Percentiles rank a stretch among this genome's conserved stretches.
These are phyloP conservation scores for Tetramorium bicarinatum DNA, from an alignment of 2,888 invertebrate genomes.

Conservation along the genomic window DNA sequence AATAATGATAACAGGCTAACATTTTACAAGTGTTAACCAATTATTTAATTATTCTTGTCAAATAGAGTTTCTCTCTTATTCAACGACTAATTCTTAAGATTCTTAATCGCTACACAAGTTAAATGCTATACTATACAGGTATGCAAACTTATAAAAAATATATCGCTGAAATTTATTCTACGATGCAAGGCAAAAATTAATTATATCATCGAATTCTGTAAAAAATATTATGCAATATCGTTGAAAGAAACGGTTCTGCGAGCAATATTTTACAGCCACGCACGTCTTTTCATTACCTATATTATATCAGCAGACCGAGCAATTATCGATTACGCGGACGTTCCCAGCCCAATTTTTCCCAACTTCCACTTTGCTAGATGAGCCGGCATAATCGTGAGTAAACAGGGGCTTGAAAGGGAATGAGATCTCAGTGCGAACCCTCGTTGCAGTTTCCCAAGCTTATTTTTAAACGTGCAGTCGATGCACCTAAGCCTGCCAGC, in stretches of 20 bases:
- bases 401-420: background rate
- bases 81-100: background rate
- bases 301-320: background rate
- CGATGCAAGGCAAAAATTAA: background rate
- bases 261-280: background rate
- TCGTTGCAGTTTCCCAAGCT: background rate
- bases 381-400: background rate
- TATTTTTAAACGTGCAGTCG: slow-evolving; percentile 43
- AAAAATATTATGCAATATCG: background rate
- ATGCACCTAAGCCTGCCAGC: slow-evolving; percentile 18
- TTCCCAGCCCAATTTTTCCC: background rate
- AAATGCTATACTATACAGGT: background rate
- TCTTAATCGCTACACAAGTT: background rate
- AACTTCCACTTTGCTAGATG: background rate
- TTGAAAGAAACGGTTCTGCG: background rate
- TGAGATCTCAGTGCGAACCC: background rate
- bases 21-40: background rate
- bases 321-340: background rate
- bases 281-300: background rate
- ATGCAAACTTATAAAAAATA: background rate
- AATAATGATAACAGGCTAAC: background rate
- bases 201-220: background rate
- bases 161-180: background rate
- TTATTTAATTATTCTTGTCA: background rate
- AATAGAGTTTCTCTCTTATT: background rate